A percentile compares a stretch with the other conserved stretches of the same genome.
These are phyloP conservation scores for Melopsittacus undulatus DNA, from an alignment of 2,797 vertebrate genomes.

Conservation along the genomic window DNA sequence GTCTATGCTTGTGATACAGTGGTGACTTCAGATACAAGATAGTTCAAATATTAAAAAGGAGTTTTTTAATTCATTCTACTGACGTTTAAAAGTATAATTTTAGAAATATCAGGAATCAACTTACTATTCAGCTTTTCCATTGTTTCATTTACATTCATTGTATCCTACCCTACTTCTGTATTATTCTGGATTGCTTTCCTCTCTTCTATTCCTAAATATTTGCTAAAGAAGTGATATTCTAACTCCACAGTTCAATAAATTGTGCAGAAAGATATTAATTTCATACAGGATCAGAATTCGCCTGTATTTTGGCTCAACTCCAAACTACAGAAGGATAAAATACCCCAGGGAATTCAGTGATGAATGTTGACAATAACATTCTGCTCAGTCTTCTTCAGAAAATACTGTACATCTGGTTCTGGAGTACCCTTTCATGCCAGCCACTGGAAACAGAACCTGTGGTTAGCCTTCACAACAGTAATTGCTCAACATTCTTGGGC, in stretches of 20 bases:
- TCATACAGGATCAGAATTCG: constrained; percentile 15
- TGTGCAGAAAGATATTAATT: background rate
- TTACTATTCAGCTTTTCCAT: background rate
- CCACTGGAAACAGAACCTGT: background rate
- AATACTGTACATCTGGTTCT: background rate
- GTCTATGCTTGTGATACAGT: background rate
- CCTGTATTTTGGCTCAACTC: constrained; percentile 24
- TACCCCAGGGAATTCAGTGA: background rate
- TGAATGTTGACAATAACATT: background rate
- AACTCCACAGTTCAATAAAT: constrained; percentile 11
- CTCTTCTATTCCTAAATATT: background rate
- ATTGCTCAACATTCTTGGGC: background rate
- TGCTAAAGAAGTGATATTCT: background rate
- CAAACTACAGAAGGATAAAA: constrained; percentile 12
- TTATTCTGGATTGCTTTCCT: background rate
- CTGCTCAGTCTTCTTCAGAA: background rate
- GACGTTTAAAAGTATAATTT: background rate
- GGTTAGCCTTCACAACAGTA: background rate
- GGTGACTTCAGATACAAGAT: background rate
- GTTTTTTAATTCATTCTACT: background rate
- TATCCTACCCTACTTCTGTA: background rate
- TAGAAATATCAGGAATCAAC: background rate
- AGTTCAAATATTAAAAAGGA: background rate
- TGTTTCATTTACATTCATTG: background rate
- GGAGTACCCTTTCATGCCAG: background rate